These are phyloP conservation scores for Tetropium fuscum DNA, from an alignment of 2,888 invertebrate genomes.

Conservation along the genomic window DNA sequence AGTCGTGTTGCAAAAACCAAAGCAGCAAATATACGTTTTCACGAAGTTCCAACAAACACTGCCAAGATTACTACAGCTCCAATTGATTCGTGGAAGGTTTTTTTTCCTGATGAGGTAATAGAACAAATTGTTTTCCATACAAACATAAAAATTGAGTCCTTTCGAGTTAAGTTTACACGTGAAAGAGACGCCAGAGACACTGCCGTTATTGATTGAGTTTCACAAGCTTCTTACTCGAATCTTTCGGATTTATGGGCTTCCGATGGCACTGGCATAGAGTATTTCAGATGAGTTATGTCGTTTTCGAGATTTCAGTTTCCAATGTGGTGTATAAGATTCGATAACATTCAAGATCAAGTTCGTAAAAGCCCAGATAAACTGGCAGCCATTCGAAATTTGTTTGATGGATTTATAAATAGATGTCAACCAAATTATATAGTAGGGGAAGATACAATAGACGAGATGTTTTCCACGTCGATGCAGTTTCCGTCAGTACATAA, in stretches of 20 bases:
- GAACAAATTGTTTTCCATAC: background rate
- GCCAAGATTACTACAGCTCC: background rate
- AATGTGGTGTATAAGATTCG: background rate
- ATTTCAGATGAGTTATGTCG: background rate
- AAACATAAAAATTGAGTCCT: background rate
- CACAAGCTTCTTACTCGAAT: background rate
- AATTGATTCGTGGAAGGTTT: background rate
- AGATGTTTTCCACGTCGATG: background rate
- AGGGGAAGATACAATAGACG: background rate
- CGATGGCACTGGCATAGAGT: background rate
- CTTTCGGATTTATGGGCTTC: background rate
- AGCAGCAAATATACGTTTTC: background rate
- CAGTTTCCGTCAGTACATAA: background rate
- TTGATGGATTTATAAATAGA: background rate
- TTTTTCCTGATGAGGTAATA: background rate
- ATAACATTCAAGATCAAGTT: background rate
- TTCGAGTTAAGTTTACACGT: background rate
- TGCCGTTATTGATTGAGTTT: background rate
- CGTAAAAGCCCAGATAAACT: background rate
- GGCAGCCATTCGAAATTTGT: background rate
- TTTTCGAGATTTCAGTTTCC: background rate
- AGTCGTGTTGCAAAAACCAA: background rate
- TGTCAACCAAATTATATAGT: background rate
- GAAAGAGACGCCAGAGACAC: background rate
- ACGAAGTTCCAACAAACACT: background rate